These are phyloP conservation scores for Montipora capricornis DNA, from an alignment of 64 coral and sea anemone genomes.

Conservation along the genomic window DNA sequence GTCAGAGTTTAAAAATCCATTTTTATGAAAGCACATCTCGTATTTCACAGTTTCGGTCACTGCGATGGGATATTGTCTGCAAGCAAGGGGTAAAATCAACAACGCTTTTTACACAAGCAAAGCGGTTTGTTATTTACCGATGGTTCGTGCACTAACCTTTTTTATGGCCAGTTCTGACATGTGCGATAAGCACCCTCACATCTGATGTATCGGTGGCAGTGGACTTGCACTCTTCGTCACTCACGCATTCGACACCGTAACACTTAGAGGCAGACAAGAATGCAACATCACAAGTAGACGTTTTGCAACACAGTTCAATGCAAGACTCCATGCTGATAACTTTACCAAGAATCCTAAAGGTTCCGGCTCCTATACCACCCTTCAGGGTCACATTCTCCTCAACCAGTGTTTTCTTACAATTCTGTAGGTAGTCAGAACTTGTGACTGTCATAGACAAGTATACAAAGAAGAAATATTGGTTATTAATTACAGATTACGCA, in stretches of 20 bases:
- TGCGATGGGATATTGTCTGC: not conserved
- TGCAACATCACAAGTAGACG: conserved; percentile 92
- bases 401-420: conserved; percentile 95
- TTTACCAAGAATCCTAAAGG: conserved; percentile 94
- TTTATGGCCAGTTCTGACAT: conserved; percentile 89
- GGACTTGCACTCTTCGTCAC: conserved; percentile 95
- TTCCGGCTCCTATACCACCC: conserved; percentile 97
- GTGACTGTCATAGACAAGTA: conserved; percentile 15
- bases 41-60: not conserved
- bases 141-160: conserved; percentile 83
- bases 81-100: not conserved
- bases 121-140: not conserved
- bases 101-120: not conserved
- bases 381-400: conserved; percentile 98
- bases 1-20: not conserved
- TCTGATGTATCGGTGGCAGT: conserved; percentile 98
- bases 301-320: conserved; percentile 99
- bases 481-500: not conserved
- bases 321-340: conserved; percentile 98
- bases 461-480: conserved; percentile 35
- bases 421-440: conserved; percentile 75
- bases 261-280: conserved; percentile 96
- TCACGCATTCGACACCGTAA: conserved; percentile 98
- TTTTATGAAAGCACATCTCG: not conserved
- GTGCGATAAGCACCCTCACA: conserved; percentile 96